These are phyloP conservation scores for Apostichopus leukothele DNA, from an alignment of 53 echinoderm and acorn worm genomes.

Conservation along the genomic window DNA sequence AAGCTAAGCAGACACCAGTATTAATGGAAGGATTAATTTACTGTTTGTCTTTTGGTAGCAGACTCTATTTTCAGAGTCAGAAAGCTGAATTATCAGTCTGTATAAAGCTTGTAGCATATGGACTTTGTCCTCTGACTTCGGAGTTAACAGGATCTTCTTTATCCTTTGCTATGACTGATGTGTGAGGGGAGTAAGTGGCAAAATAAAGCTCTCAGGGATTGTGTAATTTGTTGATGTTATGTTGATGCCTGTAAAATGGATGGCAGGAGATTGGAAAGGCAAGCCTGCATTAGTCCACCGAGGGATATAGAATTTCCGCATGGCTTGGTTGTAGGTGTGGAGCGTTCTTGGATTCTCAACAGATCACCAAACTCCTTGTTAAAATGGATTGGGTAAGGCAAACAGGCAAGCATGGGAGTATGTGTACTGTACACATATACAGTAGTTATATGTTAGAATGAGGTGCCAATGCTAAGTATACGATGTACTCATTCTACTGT, in stretches of 20 bases:
- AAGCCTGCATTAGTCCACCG: conserved; percentile 4
- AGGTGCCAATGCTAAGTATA: too few relatives aligned
- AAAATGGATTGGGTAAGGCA: conserved; percentile 31
- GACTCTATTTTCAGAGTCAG: conserved; percentile 12
- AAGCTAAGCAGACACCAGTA: too few relatives aligned
- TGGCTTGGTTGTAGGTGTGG: conserved; percentile 6
- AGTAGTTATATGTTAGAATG: too few relatives aligned
- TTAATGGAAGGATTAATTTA: conserved; percentile 5
- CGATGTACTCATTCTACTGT: too few relatives aligned
- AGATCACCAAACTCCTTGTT: conserved; percentile 18
- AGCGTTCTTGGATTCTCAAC: background rate
- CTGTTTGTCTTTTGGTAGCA: background rate
- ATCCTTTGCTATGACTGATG: too few relatives aligned
- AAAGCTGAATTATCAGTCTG: background rate
- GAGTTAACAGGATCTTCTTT: too few relatives aligned
- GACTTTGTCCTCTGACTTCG: background rate
- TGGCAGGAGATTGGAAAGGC: conserved; percentile 13
- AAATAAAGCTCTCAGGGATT: too few relatives aligned
- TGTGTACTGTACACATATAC: too few relatives aligned
- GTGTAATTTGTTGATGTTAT: too few relatives aligned
- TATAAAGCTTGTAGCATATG: conserved; percentile 11
- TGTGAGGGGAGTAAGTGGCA: too few relatives aligned
- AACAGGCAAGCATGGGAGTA: too few relatives aligned
- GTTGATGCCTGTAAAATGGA: background rate
- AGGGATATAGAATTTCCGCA: conserved; percentile 22